phyloP scores from a whole-genome alignment of 2,797 vertebrate species.

The Xiphophorus birchmanni region DNA sequence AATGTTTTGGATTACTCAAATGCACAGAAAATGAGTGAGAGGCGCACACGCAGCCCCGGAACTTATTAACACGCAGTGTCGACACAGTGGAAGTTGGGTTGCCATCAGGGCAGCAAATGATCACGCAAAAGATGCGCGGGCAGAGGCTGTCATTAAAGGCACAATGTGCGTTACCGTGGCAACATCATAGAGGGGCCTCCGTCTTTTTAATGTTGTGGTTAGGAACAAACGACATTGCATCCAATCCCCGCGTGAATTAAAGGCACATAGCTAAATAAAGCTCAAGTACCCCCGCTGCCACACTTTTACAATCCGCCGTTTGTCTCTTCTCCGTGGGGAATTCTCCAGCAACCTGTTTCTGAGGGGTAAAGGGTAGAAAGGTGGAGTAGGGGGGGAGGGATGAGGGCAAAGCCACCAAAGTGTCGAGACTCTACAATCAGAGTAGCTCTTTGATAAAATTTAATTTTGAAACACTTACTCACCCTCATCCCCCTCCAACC shows the following conservation, averaged over 20 bases:
- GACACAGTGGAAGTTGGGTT: constrained; percentile 37
- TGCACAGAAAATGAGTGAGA: constrained; percentile 31
- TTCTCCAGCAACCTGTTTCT: constrained; percentile 69
- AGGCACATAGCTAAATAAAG: constrained; percentile 79
- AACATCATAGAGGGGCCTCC: constrained; percentile 75
- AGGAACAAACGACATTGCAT: constrained; percentile 74
- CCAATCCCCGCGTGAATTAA: constrained; percentile 76
- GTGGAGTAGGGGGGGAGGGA: neutral
- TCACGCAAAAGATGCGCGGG: constrained; percentile 71
- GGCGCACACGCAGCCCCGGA: constrained; percentile 15
- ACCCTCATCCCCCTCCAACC: neutral
- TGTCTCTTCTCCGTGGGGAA: constrained; percentile 68
- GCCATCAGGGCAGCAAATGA: constrained; percentile 69
- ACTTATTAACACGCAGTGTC: constrained; percentile 29
- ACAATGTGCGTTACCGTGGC: constrained; percentile 80
- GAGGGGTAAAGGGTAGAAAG: neutral
- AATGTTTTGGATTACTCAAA: constrained; percentile 26
- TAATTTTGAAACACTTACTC: constrained; percentile 59
- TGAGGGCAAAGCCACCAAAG: constrained; percentile 40
- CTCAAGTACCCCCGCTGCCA: constrained; percentile 67
- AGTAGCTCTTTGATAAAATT: constrained; percentile 48
- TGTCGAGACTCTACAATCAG: constrained; percentile 60
- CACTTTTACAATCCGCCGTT: constrained; percentile 62
- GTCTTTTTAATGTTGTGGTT: constrained; percentile 65
- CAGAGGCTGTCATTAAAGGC: constrained; percentile 77